These are phyloP conservation scores for Eubasilissa splendida DNA, from an alignment of 2,888 invertebrate species.

Conservation along the genomic window DNA sequence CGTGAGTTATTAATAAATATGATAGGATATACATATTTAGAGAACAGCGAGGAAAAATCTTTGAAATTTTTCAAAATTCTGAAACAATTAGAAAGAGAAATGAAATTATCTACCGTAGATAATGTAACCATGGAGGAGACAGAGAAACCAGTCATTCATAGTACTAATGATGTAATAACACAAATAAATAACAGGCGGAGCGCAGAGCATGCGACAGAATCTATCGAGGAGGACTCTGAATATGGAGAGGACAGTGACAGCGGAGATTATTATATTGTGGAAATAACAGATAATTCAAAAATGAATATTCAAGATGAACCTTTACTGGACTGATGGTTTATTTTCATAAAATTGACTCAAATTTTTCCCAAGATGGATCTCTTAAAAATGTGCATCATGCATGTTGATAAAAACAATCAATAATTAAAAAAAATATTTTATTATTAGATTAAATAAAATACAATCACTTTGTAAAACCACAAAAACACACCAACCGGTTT, in stretches of 20 bases:
- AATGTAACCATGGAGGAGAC: neutral
- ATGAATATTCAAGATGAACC: neutral
- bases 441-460: too few relatives aligned
- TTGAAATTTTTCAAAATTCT: neutral
- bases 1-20: conserved; percentile 17
- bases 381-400: too few relatives aligned
- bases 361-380: too few relatives aligned
- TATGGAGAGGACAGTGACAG: conserved; percentile 10
- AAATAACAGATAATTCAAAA: conserved; percentile 4
- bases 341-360: too few relatives aligned
- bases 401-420: too few relatives aligned
- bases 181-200: neutral
- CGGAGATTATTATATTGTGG: conserved; percentile 19
- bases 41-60: conserved; percentile 6
- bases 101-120: conserved; percentile 3
- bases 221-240: neutral
- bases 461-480: too few relatives aligned
- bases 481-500: too few relatives aligned
- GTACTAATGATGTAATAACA: neutral
- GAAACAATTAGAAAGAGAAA: conserved; percentile 2
- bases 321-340: too few relatives aligned
- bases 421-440: too few relatives aligned
- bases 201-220: neutral
- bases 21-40: conserved; percentile 19
- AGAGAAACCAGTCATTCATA: neutral